Evolutionary conservation across 2,888 invertebrate genomes (phyloP).

Genomic region (Leptinotarsa peninsularis): DNA sequence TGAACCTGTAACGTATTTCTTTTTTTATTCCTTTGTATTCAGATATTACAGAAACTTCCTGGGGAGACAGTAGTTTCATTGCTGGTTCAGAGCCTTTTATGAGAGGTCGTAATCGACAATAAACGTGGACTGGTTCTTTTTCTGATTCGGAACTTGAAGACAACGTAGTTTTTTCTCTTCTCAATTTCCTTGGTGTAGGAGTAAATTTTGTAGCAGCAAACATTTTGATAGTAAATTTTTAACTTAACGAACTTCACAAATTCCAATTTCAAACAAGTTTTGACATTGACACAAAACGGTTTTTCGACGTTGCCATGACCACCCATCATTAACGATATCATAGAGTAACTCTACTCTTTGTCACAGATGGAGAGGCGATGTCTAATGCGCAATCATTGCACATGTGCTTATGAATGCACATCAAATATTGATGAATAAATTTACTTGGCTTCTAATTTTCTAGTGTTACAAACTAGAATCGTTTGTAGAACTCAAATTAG

Average conservation of each 20-base stretch:
- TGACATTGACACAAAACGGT: constrained; percentile 5
- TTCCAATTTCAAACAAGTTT: neutral
- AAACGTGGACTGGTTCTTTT: constrained; percentile 87
- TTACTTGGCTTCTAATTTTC: too few relatives aligned
- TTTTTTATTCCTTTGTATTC: constrained; percentile 70
- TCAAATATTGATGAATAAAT: too few relatives aligned
- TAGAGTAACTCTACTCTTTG: too few relatives aligned
- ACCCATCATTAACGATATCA: neutral
- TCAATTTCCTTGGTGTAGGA: constrained; percentile 52
- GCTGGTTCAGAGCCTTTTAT: constrained; percentile 73
- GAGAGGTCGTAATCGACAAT: constrained; percentile 86
- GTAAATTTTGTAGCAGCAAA: constrained; percentile 53
- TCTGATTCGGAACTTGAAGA: constrained; percentile 55
- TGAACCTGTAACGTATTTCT: constrained; percentile 83
- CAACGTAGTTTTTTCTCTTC: constrained; percentile 58
- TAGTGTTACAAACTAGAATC: too few relatives aligned
- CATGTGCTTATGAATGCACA: too few relatives aligned
- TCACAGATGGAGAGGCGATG: too few relatives aligned
- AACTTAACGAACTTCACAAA: neutral
- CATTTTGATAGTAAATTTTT: constrained; percentile 44
- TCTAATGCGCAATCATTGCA: too few relatives aligned
- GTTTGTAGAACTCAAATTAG: too few relatives aligned
- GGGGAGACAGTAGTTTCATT: constrained; percentile 76
- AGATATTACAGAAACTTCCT: constrained; percentile 37
- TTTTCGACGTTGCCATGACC: neutral